Evolutionary conservation across 1,140 invertebrate genomes (phyloP).

Genomic region (Anastrepha ludens): DNA sequence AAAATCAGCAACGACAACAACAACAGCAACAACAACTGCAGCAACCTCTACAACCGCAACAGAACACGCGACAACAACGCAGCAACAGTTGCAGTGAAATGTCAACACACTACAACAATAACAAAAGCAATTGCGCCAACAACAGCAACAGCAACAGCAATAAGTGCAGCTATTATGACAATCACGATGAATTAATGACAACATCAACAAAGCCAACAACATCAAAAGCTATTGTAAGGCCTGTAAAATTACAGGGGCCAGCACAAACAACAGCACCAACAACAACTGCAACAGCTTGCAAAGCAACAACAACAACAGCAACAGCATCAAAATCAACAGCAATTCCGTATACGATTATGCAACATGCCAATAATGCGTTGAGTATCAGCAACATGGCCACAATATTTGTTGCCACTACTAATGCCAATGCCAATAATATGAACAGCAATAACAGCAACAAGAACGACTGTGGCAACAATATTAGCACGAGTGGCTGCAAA

Average conservation of each 20-base stretch:
- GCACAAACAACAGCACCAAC: slow-evolving; percentile 57
- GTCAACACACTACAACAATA: slow-evolving; percentile 48
- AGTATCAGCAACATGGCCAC: slow-evolving; percentile 17
- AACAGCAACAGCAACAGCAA: slow-evolving; percentile 18
- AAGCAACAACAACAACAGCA: slow-evolving; percentile 31
- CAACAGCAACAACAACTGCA: slow-evolving; percentile 52
- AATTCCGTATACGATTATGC: slow-evolving; percentile 26
- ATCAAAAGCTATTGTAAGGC: neutral
- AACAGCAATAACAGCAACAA: slow-evolving; percentile 57
- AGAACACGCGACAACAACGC: slow-evolving; percentile 53
- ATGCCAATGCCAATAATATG: neutral
- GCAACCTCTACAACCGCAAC: slow-evolving; percentile 59
- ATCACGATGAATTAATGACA: slow-evolving; percentile 29
- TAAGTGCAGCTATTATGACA: slow-evolving; percentile 40
- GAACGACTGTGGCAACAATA: slow-evolving; percentile 38
- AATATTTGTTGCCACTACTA: slow-evolving; percentile 37
- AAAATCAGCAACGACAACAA: slow-evolving; percentile 43
- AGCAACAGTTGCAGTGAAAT: slow-evolving; percentile 58
- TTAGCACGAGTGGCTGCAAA: slow-evolving; percentile 61
- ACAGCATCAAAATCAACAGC: neutral
- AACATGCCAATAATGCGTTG: slow-evolving; percentile 41
- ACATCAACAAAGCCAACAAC: slow-evolving; percentile 29
- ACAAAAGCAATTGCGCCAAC: slow-evolving; percentile 20
- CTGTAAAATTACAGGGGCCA: slow-evolving; percentile 21
- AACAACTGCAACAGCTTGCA: slow-evolving; percentile 52